Evolutionary conservation across 53 echinoderm and acorn worm genomes (phyloP).

Genomic region (Paelopatides confundens): DNA sequence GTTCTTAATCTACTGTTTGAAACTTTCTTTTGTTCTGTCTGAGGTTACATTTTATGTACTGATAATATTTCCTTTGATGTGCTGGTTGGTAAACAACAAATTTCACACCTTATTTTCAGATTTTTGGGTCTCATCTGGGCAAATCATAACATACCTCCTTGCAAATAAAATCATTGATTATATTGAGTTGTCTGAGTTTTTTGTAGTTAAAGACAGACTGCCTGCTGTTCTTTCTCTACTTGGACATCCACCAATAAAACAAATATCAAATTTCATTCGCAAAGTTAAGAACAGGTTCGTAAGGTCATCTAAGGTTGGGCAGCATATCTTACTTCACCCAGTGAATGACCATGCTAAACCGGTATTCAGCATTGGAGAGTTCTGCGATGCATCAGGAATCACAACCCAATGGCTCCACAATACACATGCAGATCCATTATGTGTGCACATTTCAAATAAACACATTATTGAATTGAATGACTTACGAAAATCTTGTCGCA

Average conservation of each 20-base stretch:
- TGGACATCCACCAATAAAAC: not conserved
- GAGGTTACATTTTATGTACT: too few relatives aligned
- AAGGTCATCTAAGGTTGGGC: not conserved
- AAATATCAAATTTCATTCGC: constrained; percentile 24
- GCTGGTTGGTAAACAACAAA: not conserved
- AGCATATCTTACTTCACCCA: not conserved
- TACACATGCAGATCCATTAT: not conserved
- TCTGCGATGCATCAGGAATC: constrained; percentile 5
- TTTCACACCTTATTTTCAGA: not conserved
- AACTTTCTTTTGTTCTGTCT: too few relatives aligned
- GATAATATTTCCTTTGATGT: too few relatives aligned
- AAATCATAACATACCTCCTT: not conserved
- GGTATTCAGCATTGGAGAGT: constrained; percentile 4
- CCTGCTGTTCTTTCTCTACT: constrained; percentile 3
- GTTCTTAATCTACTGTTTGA: too few relatives aligned
- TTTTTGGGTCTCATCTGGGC: not conserved
- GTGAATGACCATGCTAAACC: constrained; percentile 15
- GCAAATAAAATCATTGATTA: constrained; percentile 1
- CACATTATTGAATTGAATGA: not conserved
- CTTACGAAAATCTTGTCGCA: not conserved
- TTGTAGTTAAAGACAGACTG: constrained; percentile 9
- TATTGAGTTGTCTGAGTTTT: not conserved
- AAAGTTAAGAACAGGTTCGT: constrained; percentile 16
- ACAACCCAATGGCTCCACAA: not conserved
- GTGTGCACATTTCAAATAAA: not conserved